Conservation (phyloP, 2,113 vertebrate species). For the Corythaeola cristata region DNA sequence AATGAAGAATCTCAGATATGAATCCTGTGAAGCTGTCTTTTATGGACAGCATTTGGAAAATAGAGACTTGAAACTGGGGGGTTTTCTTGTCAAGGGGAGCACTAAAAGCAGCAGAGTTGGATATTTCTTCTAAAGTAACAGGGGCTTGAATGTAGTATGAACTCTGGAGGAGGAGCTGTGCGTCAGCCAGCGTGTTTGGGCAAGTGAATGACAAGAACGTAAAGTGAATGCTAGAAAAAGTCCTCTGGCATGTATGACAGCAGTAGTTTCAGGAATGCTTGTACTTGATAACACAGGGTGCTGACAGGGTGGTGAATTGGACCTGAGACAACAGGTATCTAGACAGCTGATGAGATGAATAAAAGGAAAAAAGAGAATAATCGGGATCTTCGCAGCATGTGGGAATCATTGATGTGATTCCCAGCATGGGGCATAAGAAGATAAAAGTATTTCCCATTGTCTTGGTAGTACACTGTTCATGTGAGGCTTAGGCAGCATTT, state of each 20-base stretch:
- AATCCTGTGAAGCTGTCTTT: not conserved
- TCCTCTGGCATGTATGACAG: not conserved
- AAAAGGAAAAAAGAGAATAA: not conserved
- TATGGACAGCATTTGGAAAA: not conserved
- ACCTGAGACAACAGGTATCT: not conserved
- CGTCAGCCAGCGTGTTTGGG: not conserved
- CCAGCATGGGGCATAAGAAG: not conserved
- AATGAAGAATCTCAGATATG: not conserved
- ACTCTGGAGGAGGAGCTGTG: not conserved
- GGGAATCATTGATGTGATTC: not conserved
- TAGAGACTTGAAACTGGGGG: not conserved
- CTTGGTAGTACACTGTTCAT: not conserved
- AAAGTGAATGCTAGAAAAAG: not conserved
- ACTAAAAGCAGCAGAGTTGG: not conserved
- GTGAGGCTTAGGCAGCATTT: not conserved
- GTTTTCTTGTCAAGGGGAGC: not conserved
- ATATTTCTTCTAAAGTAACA: not conserved
- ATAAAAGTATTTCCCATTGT: not conserved
- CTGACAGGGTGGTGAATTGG: not conserved
- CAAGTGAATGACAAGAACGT: not conserved
- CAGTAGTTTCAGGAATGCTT: not conserved
- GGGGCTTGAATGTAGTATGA: not conserved
- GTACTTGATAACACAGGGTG: not conserved
- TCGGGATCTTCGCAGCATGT: not conserved
- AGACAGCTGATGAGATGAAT: not conserved